Percentiles rank a stretch among this genome's conserved stretches.
phyloP scores from a whole-genome alignment of 1,140 invertebrate genomes.

The Streblospio benedicti region DNA sequence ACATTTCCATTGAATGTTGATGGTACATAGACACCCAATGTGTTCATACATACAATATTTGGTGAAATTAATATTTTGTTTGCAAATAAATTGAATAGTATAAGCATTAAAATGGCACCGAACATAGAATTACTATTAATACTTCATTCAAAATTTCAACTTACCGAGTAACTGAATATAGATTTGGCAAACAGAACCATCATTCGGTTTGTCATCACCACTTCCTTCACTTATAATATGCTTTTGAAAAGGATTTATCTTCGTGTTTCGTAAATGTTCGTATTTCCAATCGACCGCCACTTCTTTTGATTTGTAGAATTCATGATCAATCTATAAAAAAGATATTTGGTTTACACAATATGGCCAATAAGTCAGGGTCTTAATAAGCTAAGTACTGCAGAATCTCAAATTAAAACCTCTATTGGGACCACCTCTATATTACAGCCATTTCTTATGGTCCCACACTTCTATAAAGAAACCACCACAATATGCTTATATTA shows the following conservation, averaged over 20 bases:
- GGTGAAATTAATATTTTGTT: background rate
- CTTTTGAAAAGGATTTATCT: constrained; percentile 15
- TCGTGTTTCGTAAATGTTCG: constrained; percentile 12
- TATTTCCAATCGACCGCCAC: background rate
- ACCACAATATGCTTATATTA: too few species aligned
- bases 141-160: background rate
- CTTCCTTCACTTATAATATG: constrained; percentile 12
- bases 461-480: too few species aligned
- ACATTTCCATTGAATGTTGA: background rate
- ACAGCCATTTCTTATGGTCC: too few species aligned
- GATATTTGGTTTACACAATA: too few species aligned
- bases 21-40: background rate
- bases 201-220: constrained; percentile 14
- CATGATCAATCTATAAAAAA: too few species aligned
- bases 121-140: background rate
- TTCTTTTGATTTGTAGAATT: too few species aligned
- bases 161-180: constrained; percentile 11
- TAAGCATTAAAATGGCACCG: background rate
- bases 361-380: too few species aligned
- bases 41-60: background rate
- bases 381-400: too few species aligned
- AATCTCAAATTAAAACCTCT: too few species aligned
- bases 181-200: constrained; percentile 14
- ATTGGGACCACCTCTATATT: too few species aligned
- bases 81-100: background rate